Evolutionary conservation across 1,140 invertebrate species (phyloP), one percentile per base, ranked within the genome.

Genomic region (Zaprionus davidi): DNA sequence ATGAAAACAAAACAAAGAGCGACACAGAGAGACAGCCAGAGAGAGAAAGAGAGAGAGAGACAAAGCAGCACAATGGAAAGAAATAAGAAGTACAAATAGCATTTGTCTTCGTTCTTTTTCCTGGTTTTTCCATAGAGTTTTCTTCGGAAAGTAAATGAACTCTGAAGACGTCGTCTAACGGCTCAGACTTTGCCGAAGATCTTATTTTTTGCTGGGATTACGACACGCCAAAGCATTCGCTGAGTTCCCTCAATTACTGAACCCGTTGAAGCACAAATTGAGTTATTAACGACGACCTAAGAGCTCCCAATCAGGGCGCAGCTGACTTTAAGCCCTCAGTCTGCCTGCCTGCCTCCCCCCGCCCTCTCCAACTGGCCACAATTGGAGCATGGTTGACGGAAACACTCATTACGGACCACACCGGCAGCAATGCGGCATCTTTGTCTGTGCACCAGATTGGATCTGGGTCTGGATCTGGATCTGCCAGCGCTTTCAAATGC

Each of bases 71-170:
- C 41, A 46, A 46, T 46, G 60, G 65, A 85, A 77, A 76, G 51
- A 79, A 71, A 71, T 71, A 68, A 76, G 66, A 82, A 76, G 62
- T 74, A 82, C 67, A 87, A 87, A 87, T 78, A 77, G 71, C 60
- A 67, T 72, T 71, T 60, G 36, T 31, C 20, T n/a, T 63, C 22
- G 36, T 66, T 65, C 62, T 71, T 60, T 72, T 65, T 76, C 62
- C 62, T 64, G 64, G 53, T 76, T 71, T 77, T 79, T 75, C 80
- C 65, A 71, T 70, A 55, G 73, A 81, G 58, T 90, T 88, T 90
- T 90, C 82, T 67, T 70, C 15, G 46, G 64, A 71, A 81, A 90
- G 85, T 90, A 90, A 90, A 90, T 85, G 84, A 88, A 88, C 84
- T 90, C 65, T 81, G 57, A 53, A 68, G 65, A 76, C 78, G 22